phyloP scores from a whole-genome alignment of 2,797 vertebrate genomes.

The Pogonophryne albipinna region DNA sequence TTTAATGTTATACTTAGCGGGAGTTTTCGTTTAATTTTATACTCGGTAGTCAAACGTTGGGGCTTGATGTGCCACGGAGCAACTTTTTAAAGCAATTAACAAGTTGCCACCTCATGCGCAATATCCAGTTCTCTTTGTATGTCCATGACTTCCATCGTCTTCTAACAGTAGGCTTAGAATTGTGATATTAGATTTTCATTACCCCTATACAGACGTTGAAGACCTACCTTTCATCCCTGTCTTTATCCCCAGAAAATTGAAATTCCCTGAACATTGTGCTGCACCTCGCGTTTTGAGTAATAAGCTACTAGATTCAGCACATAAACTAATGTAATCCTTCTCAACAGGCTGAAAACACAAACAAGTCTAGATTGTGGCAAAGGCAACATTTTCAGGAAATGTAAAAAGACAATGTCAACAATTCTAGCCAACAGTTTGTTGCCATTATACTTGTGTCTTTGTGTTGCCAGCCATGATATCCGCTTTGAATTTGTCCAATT shows the following conservation, averaged over 20 bases:
- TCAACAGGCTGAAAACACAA: conserved; percentile 24
- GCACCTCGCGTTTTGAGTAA: conserved; percentile 15
- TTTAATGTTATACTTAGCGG: no score
- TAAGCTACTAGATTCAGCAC: conserved; percentile 12
- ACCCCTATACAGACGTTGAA: not conserved
- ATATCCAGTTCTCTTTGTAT: no score
- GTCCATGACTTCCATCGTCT: not conserved
- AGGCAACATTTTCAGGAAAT: conserved; percentile 15
- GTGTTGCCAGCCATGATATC: conserved; percentile 25
- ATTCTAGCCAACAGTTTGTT: conserved; percentile 26
- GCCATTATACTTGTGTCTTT: conserved; percentile 27
- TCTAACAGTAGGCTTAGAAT: not conserved
- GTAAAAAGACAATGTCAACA: conserved; percentile 19
- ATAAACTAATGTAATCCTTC: conserved; percentile 36
- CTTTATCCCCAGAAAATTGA: not conserved
- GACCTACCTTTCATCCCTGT: not conserved
- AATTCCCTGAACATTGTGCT: not conserved
- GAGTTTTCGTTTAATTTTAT: no score
- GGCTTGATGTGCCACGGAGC: no score
- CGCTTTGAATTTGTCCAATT: conserved; percentile 41
- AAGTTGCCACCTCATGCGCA: no score
- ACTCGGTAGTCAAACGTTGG: no score
- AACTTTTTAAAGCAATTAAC: no score
- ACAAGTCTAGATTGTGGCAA: conserved; percentile 25
- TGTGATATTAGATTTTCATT: not conserved